Percentiles rank a stretch among this genome's conserved stretches.
Conservation (phyloP, 2,113 vertebrate species). For the Argyrosomus japonicus region DNA sequence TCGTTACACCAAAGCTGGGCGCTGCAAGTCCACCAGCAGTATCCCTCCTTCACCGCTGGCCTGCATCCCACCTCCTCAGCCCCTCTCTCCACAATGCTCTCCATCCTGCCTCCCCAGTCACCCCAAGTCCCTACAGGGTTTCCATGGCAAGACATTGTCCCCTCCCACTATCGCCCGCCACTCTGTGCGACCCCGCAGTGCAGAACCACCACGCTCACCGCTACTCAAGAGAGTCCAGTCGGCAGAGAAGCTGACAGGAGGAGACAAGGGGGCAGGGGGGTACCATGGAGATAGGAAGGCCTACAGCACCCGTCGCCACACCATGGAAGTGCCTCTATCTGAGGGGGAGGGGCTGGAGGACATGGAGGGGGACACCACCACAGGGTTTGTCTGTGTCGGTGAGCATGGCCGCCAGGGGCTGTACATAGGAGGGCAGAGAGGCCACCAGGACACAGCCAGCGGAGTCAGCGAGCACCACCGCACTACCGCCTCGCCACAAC, state of each 20-base stretch:
- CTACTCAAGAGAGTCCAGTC: constrained; percentile 91
- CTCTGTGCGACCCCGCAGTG: constrained; percentile 84
- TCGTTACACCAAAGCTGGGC: constrained; percentile 88
- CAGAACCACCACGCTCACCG: constrained; percentile 88
- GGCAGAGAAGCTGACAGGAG: constrained; percentile 87
- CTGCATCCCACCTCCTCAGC: constrained; percentile 89
- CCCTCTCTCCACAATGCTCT: constrained; percentile 89
- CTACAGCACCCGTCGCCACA: constrained; percentile 79
- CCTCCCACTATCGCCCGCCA: constrained; percentile 90
- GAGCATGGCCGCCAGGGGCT: constrained; percentile 81
- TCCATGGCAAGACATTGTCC: constrained; percentile 88
- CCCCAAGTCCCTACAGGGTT: constrained; percentile 84
- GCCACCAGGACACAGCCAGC: constrained; percentile 62
- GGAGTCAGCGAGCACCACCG: constrained; percentile 71
- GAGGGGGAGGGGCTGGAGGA: constrained; percentile 80
- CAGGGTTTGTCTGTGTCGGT: constrained; percentile 75
- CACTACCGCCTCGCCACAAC: constrained; percentile 51
- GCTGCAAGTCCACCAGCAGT: constrained; percentile 94
- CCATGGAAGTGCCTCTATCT: constrained; percentile 79
- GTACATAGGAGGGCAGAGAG: constrained; percentile 69
- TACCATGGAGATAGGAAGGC: constrained; percentile 84
- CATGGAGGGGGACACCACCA: constrained; percentile 59
- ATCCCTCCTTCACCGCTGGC: constrained; percentile 95
- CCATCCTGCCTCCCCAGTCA: constrained; percentile 86
- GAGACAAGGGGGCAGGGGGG: constrained; percentile 85